phyloP scores from a whole-genome alignment of 64 coral and sea anemone genomes.

The Dendronephthya gigantea region DNA sequence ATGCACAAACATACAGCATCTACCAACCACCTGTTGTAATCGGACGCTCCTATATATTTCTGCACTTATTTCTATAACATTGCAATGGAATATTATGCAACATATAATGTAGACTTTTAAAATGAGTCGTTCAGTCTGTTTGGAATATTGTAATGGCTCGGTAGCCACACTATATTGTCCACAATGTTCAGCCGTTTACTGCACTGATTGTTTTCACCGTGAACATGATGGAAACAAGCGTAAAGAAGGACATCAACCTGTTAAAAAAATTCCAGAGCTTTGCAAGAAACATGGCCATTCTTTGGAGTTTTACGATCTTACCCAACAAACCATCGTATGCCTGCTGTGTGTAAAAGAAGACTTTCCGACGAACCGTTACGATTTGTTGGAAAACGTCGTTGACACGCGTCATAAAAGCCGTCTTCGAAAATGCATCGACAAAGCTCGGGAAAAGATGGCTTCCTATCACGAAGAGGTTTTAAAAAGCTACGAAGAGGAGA shows the following conservation, averaged over 20 bases:
- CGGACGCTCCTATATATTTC: too few species aligned
- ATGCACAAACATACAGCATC: too few species aligned
- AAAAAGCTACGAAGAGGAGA: not conserved
- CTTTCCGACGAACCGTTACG: not conserved
- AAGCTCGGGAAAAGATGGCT: not conserved
- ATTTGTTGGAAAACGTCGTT: not conserved
- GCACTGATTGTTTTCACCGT: not conserved
- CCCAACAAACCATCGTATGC: not conserved
- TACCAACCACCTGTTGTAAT: too few species aligned
- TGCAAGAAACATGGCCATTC: not conserved
- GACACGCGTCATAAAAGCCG: not conserved
- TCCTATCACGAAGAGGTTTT: not conserved
- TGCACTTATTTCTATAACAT: too few species aligned
- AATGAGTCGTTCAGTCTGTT: not conserved
- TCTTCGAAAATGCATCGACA: not conserved
- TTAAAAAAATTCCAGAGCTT: not conserved
- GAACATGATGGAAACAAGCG: not conserved
- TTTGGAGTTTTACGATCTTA: not conserved
- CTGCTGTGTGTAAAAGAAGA: not conserved
- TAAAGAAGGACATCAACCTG: not conserved
- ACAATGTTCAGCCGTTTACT: not conserved
- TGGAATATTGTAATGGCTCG: not conserved
- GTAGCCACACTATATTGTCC: not conserved
- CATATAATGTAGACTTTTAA: not conserved
- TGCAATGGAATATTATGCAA: too few species aligned